Evolutionary conservation across 2,888 invertebrate genomes (phyloP), one percentile per base, ranked within the genome.

Genomic region (Epirrhoe alternata): DNA sequence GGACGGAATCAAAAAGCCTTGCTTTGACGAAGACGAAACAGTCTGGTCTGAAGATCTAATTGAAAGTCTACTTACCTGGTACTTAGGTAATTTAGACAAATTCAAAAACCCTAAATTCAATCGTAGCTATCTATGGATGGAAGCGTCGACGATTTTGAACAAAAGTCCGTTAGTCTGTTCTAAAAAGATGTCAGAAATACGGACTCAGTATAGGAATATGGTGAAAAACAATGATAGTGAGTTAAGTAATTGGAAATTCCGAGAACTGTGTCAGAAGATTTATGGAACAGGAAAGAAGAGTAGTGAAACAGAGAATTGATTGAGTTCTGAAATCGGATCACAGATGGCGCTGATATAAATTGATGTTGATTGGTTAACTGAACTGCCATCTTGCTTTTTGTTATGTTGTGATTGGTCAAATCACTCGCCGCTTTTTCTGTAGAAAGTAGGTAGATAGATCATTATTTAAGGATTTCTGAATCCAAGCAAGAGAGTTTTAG

Each of bases 51-150:
- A 91, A 52, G 82, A 85, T 0, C 88, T 90, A 72, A 83, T 76
- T 0, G 89, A 90, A 63, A 78, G 83, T 17, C 77, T 93, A 0
- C 53, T 92, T 7, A 82, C 82, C 6, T 92, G 92, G 92, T 93
- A 92, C 74, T 71, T 92, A 61, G 83, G 84, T 0, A 90, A 92
- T 77, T 80, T 92, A 71, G 91, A 92, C 1, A 90, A 90, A 68
- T 93, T 93, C 66, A 93, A 92, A 65, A 91, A 91, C 59, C 89
- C 92, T 0, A 91, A 90, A 72, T 90, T 83, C 42, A 86, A 89
- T 0, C 74, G 89, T 0, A 89, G 86, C 7, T 91, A 90, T 17
- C 73, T 93, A 0, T 93, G 92, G 92, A 82, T 87, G 76, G 91
- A 92, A 50, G 86, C 85, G 0, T 85, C 90, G 0, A 75, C 80